Base-by-base conservation (phyloP, 53 echinoderm and acorn worm species). In the Henricia sp. region DNA sequence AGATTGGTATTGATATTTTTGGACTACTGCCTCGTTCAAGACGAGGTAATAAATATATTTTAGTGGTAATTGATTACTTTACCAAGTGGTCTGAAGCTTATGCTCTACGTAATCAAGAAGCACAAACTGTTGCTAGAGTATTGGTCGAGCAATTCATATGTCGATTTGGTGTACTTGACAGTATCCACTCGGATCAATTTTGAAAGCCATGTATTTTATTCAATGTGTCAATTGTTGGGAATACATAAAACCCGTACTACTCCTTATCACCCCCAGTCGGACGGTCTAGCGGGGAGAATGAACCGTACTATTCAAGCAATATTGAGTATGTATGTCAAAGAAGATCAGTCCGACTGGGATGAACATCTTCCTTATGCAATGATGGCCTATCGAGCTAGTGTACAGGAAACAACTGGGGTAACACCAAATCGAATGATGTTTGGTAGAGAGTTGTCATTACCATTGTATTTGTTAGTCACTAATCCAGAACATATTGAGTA, bases 101-200 rank as follows among this genome's bases (percentile, higher is more conserved):
- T 27, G 62, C 62, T 29, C 62, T 60, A 28, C 62, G 29, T 4
- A 60, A 60, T 60, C 62, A 60, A 60, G 9, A 20, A 33, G 62
- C 62, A 17, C 29, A 27, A 20, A 27, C 25, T 6, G 29, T 23
- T 26, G 29, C 27, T 27, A 27, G 20, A 27, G 62, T 60, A 60
- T 60, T 60, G 8, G 62, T 60, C 62, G 32, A 28, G 27, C 29
- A 60, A 60, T 60, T 26, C 32, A 60, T 60, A 60, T 60, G 62
- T 20, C 37, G 40, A 37, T 67, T 19, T 67, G 37, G 38, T 67
- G 67, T 67, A 35, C 67, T 40, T 4, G 38, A 38, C 38, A 37
- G 39, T 17, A 67, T 67, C 39, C 67, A 67, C 39, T 38, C 38
- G 2, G 67, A 67, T 20, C 67, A 67, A 67, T 67, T 67, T 37